A percentile compares a stretch with the other conserved stretches of the same genome.
Conservation (phyloP, 2,113 vertebrate species). For the Rhabdornis inornatus region DNA sequence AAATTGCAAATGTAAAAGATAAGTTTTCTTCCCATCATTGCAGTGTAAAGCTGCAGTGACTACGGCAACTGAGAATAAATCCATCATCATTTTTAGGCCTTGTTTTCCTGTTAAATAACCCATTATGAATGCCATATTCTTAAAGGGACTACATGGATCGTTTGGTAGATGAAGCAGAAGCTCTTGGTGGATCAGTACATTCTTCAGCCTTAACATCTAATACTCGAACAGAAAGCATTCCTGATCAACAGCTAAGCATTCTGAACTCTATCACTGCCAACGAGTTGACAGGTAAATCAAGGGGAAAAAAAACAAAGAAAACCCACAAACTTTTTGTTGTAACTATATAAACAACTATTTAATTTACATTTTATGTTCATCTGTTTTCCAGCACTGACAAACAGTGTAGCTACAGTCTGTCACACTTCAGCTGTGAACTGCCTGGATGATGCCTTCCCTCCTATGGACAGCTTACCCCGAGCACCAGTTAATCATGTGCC, state of each 20-base stretch:
- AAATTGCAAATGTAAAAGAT: neutral
- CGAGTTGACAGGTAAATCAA: neutral
- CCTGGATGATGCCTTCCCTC: slow-evolving; percentile 85
- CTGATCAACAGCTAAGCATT: neutral
- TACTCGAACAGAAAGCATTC: neutral
- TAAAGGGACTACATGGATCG: slow-evolving; percentile 4
- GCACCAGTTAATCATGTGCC: slow-evolving; percentile 86
- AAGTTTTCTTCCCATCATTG: neutral
- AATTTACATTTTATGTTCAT: neutral
- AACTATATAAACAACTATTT: neutral
- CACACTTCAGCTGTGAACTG: slow-evolving; percentile 83
- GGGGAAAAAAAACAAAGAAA: neutral
- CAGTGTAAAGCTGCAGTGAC: neutral
- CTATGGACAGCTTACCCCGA: slow-evolving; percentile 86
- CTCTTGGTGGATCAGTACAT: neutral
- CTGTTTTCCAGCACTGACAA: slow-evolving; percentile 83
- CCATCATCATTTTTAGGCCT: neutral
- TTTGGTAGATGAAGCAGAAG: neutral
- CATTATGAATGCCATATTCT: neutral
- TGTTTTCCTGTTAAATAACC: neutral
- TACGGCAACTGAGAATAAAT: neutral
- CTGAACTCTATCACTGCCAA: neutral
- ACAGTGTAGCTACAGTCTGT: slow-evolving; percentile 89
- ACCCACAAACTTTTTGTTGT: neutral
- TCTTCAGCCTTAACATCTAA: neutral